Evolutionary conservation across 1,140 invertebrate species (phyloP).

Genomic region (Chionoecetes opilio): DNA sequence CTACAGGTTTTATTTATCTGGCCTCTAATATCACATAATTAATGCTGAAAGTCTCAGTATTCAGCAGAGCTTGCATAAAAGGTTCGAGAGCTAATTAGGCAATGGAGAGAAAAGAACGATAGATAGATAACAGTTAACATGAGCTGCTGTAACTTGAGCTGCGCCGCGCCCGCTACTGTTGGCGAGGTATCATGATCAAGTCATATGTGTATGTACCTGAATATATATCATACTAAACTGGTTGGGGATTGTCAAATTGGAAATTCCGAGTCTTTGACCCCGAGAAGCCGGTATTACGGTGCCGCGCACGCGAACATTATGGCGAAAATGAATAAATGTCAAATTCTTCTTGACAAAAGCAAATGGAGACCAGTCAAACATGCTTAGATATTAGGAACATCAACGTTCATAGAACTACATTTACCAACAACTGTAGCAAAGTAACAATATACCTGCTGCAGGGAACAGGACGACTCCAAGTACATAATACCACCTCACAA

Average conservation of each 20-base stretch:
- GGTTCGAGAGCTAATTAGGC: background rate
- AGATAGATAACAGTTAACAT: background rate
- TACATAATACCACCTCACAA: background rate
- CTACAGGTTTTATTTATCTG: background rate
- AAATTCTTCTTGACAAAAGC: background rate
- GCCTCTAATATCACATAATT: background rate
- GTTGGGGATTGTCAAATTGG: background rate
- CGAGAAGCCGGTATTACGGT: background rate
- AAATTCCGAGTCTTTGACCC: background rate
- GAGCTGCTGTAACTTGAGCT: background rate
- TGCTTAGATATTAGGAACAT: background rate
- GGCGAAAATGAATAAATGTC: background rate
- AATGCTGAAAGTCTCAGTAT: background rate
- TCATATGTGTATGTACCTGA: background rate
- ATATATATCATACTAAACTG: background rate
- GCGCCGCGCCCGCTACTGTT: background rate
- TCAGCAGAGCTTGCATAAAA: background rate
- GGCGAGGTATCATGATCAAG: background rate
- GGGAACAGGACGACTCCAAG: background rate
- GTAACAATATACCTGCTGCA: background rate
- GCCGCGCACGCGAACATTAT: background rate
- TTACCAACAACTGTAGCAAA: background rate
- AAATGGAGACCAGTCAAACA: background rate
- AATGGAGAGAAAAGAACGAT: background rate
- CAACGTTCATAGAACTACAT: background rate